These are phyloP conservation scores for Choloepus hoffmanni DNA, from an alignment of 2,113 vertebrate species.

Conservation along the genomic window DNA sequence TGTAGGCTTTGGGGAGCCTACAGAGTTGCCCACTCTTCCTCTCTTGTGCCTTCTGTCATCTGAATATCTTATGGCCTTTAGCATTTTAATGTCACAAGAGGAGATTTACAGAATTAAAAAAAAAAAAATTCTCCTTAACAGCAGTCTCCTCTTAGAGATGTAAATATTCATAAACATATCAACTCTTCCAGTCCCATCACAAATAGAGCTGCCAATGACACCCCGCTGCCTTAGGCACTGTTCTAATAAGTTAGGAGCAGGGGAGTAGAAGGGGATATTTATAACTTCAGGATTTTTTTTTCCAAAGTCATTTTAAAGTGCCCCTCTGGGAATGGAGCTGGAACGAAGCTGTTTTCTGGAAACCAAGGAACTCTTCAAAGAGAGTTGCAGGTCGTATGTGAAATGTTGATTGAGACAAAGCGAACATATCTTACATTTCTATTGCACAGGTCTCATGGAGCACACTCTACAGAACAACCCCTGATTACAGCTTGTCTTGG, in stretches of 20 bases:
- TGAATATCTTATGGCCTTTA: rapidly evolving
- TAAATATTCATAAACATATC: constrained; percentile 79
- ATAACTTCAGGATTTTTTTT: constrained; percentile 49
- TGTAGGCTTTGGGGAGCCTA: background rate
- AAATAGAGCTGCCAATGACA: background rate
- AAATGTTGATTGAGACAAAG: background rate
- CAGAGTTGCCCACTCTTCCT: background rate
- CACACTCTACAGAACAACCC: background rate
- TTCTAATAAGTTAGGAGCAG: constrained; percentile 79
- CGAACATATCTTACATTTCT: background rate
- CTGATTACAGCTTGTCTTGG: background rate
- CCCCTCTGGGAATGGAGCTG: background rate
- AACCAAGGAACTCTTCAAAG: constrained; percentile 23
- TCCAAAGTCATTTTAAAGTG: constrained; percentile 81
- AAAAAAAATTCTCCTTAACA: constrained; percentile 44
- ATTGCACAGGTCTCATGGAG: background rate
- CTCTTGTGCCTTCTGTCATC: background rate
- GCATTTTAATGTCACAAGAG: background rate
- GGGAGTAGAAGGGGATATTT: constrained; percentile 77
- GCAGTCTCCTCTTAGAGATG: constrained; percentile 1
- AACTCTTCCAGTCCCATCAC: constrained; percentile 63
- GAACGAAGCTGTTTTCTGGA: background rate
- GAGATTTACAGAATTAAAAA: constrained; percentile 16
- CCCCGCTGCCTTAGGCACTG: constrained; percentile 73
- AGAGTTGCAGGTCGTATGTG: constrained; percentile 52